Evolutionary conservation across 2,888 invertebrate species (phyloP).

Genomic region (Heliothis peltigera): DNA sequence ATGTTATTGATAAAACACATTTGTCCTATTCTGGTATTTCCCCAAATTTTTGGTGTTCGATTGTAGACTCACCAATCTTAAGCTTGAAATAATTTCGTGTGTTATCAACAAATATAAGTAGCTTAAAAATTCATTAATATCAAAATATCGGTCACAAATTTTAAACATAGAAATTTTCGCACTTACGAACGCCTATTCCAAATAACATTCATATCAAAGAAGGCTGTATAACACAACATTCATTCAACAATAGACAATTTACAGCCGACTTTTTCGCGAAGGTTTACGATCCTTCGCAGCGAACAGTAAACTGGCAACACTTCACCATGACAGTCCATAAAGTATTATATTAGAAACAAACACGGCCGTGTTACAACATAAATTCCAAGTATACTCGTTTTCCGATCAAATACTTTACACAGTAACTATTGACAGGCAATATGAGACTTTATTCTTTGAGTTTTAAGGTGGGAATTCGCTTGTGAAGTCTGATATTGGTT

Average conservation of each 20-base stretch:
- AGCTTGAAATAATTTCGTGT: too few relatives aligned
- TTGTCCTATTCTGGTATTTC: too few relatives aligned
- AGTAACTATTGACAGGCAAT: background rate
- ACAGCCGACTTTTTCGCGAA: constrained; percentile 1
- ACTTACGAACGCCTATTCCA: background rate
- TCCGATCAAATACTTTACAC: constrained; percentile 36
- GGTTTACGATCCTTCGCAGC: constrained; percentile 26
- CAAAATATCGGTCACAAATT: too few relatives aligned
- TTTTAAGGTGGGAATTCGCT: background rate
- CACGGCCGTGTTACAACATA: constrained; percentile 51
- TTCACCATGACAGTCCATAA: constrained; percentile 52
- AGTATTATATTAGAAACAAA: constrained; percentile 62
- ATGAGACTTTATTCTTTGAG: background rate
- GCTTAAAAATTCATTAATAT: too few relatives aligned
- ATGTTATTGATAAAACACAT: too few relatives aligned
- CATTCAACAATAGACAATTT: background rate
- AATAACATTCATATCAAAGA: background rate
- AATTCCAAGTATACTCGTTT: constrained; percentile 54
- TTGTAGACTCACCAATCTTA: too few relatives aligned
- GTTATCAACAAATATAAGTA: too few relatives aligned
- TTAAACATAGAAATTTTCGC: too few relatives aligned
- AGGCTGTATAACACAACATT: background rate
- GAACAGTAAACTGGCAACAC: constrained; percentile 54
- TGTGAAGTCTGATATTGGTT: constrained; percentile 4
- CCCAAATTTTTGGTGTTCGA: too few relatives aligned